Evolutionary conservation across 2,888 invertebrate genomes (phyloP).

Genomic region (Hydropsyche betteni): DNA sequence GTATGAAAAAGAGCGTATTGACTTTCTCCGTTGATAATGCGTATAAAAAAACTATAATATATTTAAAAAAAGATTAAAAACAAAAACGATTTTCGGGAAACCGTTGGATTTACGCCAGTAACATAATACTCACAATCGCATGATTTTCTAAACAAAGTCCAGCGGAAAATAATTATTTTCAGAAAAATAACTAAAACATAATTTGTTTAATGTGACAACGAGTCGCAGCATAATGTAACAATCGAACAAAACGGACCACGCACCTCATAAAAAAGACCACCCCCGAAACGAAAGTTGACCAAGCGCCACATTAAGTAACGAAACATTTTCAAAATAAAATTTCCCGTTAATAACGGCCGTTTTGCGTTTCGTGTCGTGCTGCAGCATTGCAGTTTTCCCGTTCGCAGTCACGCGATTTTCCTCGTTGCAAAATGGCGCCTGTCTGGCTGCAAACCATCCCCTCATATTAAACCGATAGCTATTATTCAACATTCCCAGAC

Average conservation of each 20-base stretch:
- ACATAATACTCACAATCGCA: conserved; percentile 21
- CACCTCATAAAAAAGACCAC: no score
- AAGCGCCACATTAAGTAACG: no score
- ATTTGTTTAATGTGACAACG: background rate
- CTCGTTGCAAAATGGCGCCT: conserved; percentile 4
- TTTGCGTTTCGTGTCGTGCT: conserved; percentile 1
- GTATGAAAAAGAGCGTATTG: no score
- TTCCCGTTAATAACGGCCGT: conserved; percentile 1
- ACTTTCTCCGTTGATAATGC: no score
- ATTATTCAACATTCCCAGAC: conserved; percentile 10
- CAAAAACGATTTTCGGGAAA: background rate
- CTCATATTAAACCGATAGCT: no score
- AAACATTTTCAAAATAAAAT: background rate
- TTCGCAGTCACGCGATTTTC: conserved; percentile 6
- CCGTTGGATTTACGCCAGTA: conserved; percentile 20
- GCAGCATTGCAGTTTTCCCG: conserved; percentile 11
- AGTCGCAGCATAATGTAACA: background rate
- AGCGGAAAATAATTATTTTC: background rate
- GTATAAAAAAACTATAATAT: no score
- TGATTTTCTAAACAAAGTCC: background rate
- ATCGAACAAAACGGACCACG: no score
- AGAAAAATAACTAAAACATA: background rate
- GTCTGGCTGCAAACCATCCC: conserved; percentile 4
- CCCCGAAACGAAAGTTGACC: background rate
- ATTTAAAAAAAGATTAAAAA: no score